Evolutionary conservation across 2,113 vertebrate species (phyloP).

Genomic region (Lophotis ruficrista): DNA sequence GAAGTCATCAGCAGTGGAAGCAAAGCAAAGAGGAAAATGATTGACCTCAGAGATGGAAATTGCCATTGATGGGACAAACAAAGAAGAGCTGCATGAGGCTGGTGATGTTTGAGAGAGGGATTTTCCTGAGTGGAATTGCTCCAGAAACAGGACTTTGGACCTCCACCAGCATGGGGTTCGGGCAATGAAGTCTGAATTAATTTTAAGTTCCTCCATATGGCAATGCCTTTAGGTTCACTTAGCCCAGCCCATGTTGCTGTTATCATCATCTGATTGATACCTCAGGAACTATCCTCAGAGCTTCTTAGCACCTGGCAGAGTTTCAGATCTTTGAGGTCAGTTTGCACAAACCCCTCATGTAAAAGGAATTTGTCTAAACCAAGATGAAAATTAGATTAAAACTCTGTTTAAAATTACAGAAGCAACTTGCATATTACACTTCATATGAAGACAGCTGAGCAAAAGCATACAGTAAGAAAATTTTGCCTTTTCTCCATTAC

Average conservation of each 20-base stretch:
- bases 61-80: rapidly evolving
- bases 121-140: not conserved
- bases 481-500: not conserved
- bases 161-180: not conserved
- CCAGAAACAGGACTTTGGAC: not conserved
- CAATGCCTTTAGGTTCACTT: not conserved
- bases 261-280: not conserved
- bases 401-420: not conserved
- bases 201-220: not conserved
- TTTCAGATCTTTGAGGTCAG: not conserved
- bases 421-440: not conserved
- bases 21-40: not conserved
- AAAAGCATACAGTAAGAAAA: not conserved
- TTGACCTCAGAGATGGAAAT: not conserved
- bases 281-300: not conserved
- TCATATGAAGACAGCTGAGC: not conserved
- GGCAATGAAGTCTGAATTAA: not conserved
- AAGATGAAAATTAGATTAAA: not conserved
- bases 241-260: not conserved
- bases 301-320: not conserved
- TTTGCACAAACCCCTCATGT: not conserved
- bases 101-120: not conserved
- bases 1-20: not conserved
- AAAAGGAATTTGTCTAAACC: not conserved
- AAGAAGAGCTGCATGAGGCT: rapidly evolving